Evolutionary conservation across 2,888 invertebrate genomes (phyloP).

Genomic region (Noctua janthina): DNA sequence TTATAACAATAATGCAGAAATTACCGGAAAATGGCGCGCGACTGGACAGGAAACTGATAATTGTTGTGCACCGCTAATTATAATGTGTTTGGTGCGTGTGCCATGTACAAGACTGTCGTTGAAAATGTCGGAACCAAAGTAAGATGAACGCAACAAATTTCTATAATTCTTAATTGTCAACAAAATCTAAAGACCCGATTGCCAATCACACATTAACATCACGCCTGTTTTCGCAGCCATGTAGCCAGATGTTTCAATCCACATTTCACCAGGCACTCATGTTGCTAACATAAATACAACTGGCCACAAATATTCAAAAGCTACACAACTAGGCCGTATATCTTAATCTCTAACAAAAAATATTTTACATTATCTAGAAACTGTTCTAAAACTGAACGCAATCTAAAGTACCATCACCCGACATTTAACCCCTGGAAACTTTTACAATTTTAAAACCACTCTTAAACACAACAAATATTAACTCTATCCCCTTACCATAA

Average conservation of each 20-base stretch:
- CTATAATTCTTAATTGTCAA: no score
- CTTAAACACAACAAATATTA: background rate
- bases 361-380: constrained; percentile 37
- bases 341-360: constrained; percentile 32
- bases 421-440: constrained; percentile 61
- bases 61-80: constrained; percentile 22
- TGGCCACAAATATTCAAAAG: background rate
- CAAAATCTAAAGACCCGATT: no score
- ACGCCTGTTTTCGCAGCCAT: no score
- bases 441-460: constrained; percentile 1
- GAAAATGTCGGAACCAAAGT: no score
- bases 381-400: constrained; percentile 36
- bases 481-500: constrained; percentile 29
- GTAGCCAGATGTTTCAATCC: no score
- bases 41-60: constrained; percentile 32
- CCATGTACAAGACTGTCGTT: background rate
- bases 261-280: no score
- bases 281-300: no score
- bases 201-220: no score
- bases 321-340: constrained; percentile 6
- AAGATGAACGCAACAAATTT: no score
- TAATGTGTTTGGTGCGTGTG: constrained; percentile 19
- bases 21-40: constrained; percentile 54
- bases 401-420: constrained; percentile 63
- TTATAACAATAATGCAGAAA: constrained; percentile 53